Evolutionary conservation across 2,888 invertebrate species (phyloP), one percentile per base, ranked within the genome.

Genomic region (Willowsia nigromaculata): DNA sequence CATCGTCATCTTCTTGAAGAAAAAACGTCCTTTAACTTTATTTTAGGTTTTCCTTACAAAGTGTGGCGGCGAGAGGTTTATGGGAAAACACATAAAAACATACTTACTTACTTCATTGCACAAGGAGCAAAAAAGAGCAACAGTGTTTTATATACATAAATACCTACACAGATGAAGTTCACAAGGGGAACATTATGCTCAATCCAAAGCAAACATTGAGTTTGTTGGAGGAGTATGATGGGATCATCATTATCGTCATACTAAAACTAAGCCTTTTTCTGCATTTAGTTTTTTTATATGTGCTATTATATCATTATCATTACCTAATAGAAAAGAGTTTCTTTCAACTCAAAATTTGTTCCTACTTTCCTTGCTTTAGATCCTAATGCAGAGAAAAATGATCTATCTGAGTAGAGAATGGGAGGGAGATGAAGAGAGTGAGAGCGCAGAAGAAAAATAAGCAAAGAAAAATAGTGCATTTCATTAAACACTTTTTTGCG

Each of bases 61-160:
- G 78, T 88, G 88, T 83, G 84, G 78, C 78, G 84, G 88, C 84
- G 84, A 88, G 84, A 76, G 84, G 88, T 88, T 88, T 88, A 88
- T 88, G 88, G 56, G 65, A 68, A 82, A 81, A 87, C 81, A 87
- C 68, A 81, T 40, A 87, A 87, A 71, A 87, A 87, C 68, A 87
- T 74, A 85, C 85, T 85, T 71, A 47, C 65, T 65, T 76, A 65
- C 47, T 82, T 62, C 62, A 47, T 82, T 82, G 62, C 62, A 76
- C 76, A 53, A 76, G 76, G 11, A 18, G 43, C 56, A 56, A 43
- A 76, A 53, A 76, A 53, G 50, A 50, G 76, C 76, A 76, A 76
- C 76, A 76, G 30, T 76, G 59, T 56, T 18, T 80, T 80, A 71
- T 62, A 62, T 30, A 33, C 30, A 40, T 30, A 56, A 22, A 53